Conservation (phyloP, 92 coral and sea anemone genomes). For the Umimayanthus kanabou region DNA sequence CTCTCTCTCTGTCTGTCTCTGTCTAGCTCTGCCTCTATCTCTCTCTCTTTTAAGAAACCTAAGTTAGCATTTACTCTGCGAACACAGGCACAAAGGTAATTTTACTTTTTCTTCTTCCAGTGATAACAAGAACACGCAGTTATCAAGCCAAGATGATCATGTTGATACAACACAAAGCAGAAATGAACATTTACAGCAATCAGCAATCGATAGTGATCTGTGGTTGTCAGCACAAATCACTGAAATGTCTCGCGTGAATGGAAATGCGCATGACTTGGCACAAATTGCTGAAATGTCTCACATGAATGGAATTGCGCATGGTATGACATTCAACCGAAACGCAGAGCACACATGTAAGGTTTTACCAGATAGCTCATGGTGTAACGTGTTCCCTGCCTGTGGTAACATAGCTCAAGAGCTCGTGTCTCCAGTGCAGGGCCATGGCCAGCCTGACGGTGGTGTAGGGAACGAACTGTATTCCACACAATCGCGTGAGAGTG, state of each 20-base stretch:
- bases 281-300: neutral
- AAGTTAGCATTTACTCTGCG: neutral
- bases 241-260: neutral
- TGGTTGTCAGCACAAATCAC: neutral
- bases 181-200: neutral
- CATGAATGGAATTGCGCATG: neutral
- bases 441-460: neutral
- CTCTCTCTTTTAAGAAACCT: too few relatives aligned
- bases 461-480: neutral
- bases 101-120: neutral
- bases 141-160: neutral
- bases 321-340: neutral
- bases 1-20: too few relatives aligned
- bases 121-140: neutral
- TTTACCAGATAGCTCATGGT: neutral
- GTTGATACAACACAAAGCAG: neutral
- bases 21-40: too few relatives aligned
- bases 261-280: neutral
- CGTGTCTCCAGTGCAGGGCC: neutral
- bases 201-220: neutral
- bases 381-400: neutral
- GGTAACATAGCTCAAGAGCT: neutral
- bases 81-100: neutral
- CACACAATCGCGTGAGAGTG: neutral
- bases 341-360: neutral